These are phyloP conservation scores for Xiphophorus maculatus DNA, from an alignment of 2,113 vertebrate species.

Conservation along the genomic window DNA sequence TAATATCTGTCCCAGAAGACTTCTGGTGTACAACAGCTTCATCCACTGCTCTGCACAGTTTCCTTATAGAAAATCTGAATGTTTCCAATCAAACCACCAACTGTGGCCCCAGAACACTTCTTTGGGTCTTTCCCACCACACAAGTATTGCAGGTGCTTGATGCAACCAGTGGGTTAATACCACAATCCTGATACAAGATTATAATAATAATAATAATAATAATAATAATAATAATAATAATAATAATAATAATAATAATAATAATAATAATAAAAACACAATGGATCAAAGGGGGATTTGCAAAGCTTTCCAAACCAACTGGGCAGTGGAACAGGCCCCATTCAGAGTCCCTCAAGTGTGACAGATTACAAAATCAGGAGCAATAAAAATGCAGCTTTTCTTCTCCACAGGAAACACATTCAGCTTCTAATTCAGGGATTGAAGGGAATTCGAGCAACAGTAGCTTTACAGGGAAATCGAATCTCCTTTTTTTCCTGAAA, in stretches of 20 bases:
- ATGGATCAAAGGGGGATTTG: slow-evolving; percentile 37
- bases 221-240: too few relatives aligned
- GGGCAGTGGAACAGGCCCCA: slow-evolving; percentile 52
- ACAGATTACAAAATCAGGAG: slow-evolving; percentile 54
- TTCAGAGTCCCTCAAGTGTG: slow-evolving; percentile 49
- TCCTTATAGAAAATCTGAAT: neutral
- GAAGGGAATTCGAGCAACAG: slow-evolving; percentile 9
- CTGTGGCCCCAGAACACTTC: slow-evolving; percentile 14
- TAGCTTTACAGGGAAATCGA: slow-evolving; percentile 16
- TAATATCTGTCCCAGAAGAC: neutral
- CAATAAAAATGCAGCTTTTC: slow-evolving; percentile 38
- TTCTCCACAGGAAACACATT: slow-evolving; percentile 9
- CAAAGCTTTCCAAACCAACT: slow-evolving; percentile 44
- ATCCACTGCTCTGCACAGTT: neutral
- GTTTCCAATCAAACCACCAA: slow-evolving; percentile 2
- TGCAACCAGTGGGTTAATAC: slow-evolving; percentile 18
- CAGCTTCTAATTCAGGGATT: slow-evolving; percentile 22
- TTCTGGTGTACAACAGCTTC: neutral
- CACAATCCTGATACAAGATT: slow-evolving; percentile 1
- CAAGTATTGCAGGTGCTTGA: slow-evolving; percentile 19
- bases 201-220: slow-evolving; percentile 1
- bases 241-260: too few relatives aligned
- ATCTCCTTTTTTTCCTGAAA: slow-evolving; percentile 1
- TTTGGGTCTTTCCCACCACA: slow-evolving; percentile 6
- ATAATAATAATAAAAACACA: too few relatives aligned